Percentiles rank a stretch among this genome's conserved stretches.
Conservation (phyloP, 2,113 vertebrate genomes). For the Acanthochromis polyacanthus region DNA sequence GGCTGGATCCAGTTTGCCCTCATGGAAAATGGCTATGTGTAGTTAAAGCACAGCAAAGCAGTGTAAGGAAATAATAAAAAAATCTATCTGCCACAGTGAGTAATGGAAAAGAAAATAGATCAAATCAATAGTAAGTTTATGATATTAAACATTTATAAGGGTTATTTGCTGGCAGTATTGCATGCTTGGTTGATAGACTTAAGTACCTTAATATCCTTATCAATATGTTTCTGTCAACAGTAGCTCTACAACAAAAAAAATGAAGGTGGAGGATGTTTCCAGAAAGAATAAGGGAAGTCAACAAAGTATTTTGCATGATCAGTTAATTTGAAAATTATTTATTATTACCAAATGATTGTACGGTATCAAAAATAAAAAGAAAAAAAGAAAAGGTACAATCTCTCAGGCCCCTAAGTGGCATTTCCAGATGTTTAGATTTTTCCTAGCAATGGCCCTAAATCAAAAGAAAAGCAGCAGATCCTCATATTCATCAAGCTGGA, state of each 20-base stretch:
- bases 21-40: neutral
- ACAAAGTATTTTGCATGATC: neutral
- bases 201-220: no score
- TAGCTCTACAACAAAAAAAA: no score
- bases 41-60: neutral
- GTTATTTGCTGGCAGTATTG: neutral
- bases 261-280: no score
- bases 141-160: neutral
- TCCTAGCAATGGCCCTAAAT: no score
- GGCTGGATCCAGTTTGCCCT: slow-evolving; percentile 37
- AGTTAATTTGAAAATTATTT: neutral
- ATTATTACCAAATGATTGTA: no score
- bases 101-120: neutral
- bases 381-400: no score
- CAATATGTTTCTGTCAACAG: no score
- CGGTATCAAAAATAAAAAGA: neutral
- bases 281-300: no score
- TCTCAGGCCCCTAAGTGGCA: neutral
- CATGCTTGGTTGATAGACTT: neutral
- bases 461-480: neutral
- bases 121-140: neutral
- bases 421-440: neutral
- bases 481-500: no score
- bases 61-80: neutral
- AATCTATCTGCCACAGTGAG: neutral